phyloP scores from a whole-genome alignment of 2,113 vertebrate genomes.

The Uria aalge region DNA sequence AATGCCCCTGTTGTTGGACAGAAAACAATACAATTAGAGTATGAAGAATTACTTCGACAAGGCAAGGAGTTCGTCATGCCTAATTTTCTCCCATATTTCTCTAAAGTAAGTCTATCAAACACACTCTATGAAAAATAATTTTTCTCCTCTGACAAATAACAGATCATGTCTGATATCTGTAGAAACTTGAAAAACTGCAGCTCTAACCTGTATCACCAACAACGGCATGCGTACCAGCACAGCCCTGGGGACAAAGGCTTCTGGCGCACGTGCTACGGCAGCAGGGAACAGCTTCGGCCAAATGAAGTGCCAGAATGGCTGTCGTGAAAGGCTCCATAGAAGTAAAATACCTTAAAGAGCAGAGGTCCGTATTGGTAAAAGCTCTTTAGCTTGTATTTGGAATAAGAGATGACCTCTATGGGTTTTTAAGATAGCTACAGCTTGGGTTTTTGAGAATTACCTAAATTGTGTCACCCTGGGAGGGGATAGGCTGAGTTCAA shows the following conservation, averaged over 20 bases:
- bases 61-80: neutral
- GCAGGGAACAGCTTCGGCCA: neutral
- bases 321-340: neutral
- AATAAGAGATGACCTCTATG: neutral
- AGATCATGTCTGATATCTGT: neutral
- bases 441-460: neutral
- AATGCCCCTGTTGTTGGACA: neutral
- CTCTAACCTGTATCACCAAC: neutral
- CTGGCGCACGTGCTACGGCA: neutral
- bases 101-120: neutral
- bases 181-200: neutral
- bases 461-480: neutral
- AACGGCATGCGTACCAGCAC: accelerated
- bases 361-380: neutral
- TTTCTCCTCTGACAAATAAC: neutral
- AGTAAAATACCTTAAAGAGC: neutral
- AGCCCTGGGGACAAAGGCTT: neutral
- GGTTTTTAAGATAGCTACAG: neutral
- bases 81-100: neutral
- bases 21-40: neutral
- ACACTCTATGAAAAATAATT: neutral
- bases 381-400: neutral
- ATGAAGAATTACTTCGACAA: neutral
- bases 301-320: neutral
- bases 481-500: neutral